Base-by-base conservation (phyloP, 2,113 vertebrate genomes). In the Ciconia boyciana region DNA sequence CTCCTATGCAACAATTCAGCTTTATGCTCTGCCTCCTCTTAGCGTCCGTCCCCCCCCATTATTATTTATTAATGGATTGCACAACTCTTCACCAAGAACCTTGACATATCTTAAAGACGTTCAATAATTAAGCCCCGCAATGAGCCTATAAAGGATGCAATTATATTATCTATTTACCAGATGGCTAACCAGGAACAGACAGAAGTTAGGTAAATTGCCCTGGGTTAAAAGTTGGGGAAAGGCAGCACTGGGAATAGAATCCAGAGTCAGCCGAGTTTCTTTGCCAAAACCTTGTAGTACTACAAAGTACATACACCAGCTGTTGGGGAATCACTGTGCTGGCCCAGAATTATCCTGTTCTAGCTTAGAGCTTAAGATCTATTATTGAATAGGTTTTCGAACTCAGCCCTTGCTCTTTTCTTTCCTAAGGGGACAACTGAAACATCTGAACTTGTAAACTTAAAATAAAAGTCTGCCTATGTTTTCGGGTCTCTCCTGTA, bases 91-190 rank as follows among this genome's bases (percentile, higher is more conserved):
- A 94, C 57, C 19, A 84, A 76, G 83, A 94, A 94, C 62, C 83
- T 80, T 81, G 81, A 94, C 54, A 34, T 76, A 83, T 76, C 87
- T 94, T 94, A 74, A 94, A 96, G 95, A 91, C 11, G 10, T 83
- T 85, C 74, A 87, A 51, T 94, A 95, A 94, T 96, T 89, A 93
- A 94, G 70, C 49, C 36, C 25, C 87, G 82, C 93, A 94, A 93
- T 93, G 70, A 96, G 43, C 83, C 87, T 85, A 70, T 94, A 93
- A 95, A 84, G 41, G 69, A 78, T 91, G 81, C 70, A 96, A 91
- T 97, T 95, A 95, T 95, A 72, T 91, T 94, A 72, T 97, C 93
- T 89, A 66, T 95, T 96, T 91, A 91, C 94, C 96, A 97, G 95
- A 94, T 95, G 95, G 95, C 83, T 94, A 94, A 85, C 94, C 94